Base-by-base conservation (phyloP, 2,113 vertebrate genomes). In the Erythrocercus mccallii region DNA sequence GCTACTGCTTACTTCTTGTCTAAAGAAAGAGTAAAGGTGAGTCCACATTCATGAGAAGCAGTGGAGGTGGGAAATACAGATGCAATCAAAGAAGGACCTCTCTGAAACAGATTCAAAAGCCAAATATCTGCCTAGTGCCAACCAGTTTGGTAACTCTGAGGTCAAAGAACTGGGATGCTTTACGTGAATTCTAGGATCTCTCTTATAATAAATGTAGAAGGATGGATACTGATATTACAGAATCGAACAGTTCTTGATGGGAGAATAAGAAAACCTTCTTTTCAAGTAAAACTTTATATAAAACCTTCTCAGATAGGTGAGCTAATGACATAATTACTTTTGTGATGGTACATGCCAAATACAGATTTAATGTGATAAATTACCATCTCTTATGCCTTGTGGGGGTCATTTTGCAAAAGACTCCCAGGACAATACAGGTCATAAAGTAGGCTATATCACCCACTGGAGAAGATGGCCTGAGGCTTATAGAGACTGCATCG, bases 1-100 rank as follows among this genome's bases (percentile, higher is more conserved):
- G 99, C 99, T 83, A 99, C 99, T 1, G 99, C 99, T 28, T 99
- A 99, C 95, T 99, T 99, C 91, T 98, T 99, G 38, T 98, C 98
- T 97, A 99, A 98, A 95, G 98, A 99, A 95, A 98, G 98, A 90
- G 98, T 99, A 53, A 99, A 99, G 99, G 99, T 99, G 93, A 98
- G 97, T 17, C 23, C 11, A 15, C 40, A 5, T 37, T 28, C 45
- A 1, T 44, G 19, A 40, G n/a, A 48, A 60, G 44, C 15, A 10
- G 12, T 11, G 7, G 31, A 37, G n/a, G 69, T 66, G 76, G 47
- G 40, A 80, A 70, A 37, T 44, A 54, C 7, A 37, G 30, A 24
- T 73, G n/a, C 2, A 15, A 38, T 45, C 69, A 73, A 62, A 94
- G 66, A 37, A 68, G 47, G 33, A 61, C 87, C 15, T 58, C 50